phyloP scores from a whole-genome alignment of 2,888 invertebrate species.

The Gerosis bhagava region DNA sequence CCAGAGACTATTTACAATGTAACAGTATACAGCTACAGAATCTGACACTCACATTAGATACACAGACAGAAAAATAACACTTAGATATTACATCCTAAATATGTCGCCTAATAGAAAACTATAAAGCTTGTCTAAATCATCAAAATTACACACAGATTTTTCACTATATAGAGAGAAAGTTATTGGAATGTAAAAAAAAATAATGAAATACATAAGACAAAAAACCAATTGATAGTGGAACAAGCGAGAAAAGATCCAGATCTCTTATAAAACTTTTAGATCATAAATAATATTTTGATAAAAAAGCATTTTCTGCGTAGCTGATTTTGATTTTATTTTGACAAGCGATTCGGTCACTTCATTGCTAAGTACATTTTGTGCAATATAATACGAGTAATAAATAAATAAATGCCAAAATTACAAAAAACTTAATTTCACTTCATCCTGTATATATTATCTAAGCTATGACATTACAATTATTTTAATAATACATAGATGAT shows the following conservation, averaged over 20 bases:
- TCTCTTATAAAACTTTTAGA: constrained; percentile 76
- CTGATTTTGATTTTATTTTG: constrained; percentile 48
- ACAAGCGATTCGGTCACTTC: constrained; percentile 51
- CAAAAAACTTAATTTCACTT: constrained; percentile 59
- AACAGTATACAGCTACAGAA: constrained; percentile 55
- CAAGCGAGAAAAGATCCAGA: too few relatives aligned
- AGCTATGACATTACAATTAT: constrained; percentile 54
- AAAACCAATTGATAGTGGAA: too few relatives aligned
- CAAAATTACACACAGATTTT: constrained; percentile 65
- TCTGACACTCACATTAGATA: constrained; percentile 59
- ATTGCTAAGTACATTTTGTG: constrained; percentile 79
- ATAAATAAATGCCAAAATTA: constrained; percentile 70
- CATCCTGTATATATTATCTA: constrained; percentile 46
- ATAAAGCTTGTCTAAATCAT: constrained; percentile 67
- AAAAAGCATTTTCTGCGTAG: constrained; percentile 53
- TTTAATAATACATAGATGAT: constrained; percentile 46
- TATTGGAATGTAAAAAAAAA: constrained; percentile 75
- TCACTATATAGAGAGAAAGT: constrained; percentile 54
- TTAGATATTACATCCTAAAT: constrained; percentile 54
- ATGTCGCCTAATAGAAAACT: constrained; percentile 67
- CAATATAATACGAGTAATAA: constrained; percentile 56
- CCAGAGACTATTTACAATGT: constrained; percentile 65
- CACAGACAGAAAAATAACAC: constrained; percentile 59
- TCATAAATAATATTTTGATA: constrained; percentile 66
- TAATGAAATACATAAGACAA: constrained; percentile 51